Evolutionary conservation across 2,797 vertebrate genomes (phyloP), one percentile per base, ranked within the genome.

Genomic region (Chiroxiphia lanceolata): DNA sequence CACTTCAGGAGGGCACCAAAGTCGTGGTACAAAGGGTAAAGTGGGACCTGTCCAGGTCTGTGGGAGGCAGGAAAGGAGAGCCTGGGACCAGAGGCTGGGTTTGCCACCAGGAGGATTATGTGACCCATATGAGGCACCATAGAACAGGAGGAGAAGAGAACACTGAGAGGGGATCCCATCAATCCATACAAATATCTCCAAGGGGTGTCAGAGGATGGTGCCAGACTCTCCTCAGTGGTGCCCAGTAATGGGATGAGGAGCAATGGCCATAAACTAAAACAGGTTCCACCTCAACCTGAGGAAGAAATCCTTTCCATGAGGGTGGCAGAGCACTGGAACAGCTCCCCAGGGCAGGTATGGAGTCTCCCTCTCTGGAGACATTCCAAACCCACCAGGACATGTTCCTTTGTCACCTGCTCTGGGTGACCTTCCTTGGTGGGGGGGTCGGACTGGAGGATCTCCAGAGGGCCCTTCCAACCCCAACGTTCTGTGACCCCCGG

Each of bases 401-500:
- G 12, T 3, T 17, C n/a, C 54, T 15, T 50, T 40, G 34, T 3
- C 29, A 1, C 34, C 36, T 40, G 53, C 34, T 10, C 51, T 12
- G 16, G 34, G 6, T 3, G 42, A 18, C 63, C 63, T 42, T n/a
- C 33, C 42, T 44, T 10, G 21, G 21, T 8, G 16, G 10, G 21
- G 33, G 36, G 44, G 23, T 48, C 14, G 40, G 18, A 11, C 38
- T 45, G 57, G 40, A 3, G 4, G 22, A 8, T 9, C 15, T 36
- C 65, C 34, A 38, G 67, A 12, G n/a, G 18, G 11, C 34, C 56
- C 10, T 11, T 16, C n/a, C 29, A 8, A 3, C 2, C 13, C 56
- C 54, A 12, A 13, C 7, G 1, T 1, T 6, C 65, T 7, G 6
- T 9, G 56, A 3, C 4, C 15, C 22, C 3, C 0, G 0, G 2